These are phyloP conservation scores for Coregonus sp. DNA, from an alignment of 2,797 vertebrate species.

Conservation along the genomic window DNA sequence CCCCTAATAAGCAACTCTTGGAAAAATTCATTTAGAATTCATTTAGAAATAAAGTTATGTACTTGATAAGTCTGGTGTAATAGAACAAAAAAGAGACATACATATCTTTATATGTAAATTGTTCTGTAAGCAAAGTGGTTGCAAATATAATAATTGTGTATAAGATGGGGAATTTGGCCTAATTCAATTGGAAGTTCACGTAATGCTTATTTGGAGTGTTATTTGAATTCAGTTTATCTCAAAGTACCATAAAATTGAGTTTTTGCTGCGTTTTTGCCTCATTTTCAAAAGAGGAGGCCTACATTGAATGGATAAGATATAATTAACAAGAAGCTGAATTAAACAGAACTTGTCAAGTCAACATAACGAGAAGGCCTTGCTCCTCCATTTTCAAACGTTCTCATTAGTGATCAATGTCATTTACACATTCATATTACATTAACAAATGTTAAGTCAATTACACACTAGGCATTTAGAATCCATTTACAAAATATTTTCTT, in stretches of 20 bases:
- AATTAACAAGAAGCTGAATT: slow-evolving; percentile 59
- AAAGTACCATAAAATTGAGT: slow-evolving; percentile 70
- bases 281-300: slow-evolving; percentile 1
- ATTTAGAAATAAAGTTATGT: background rate
- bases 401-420: slow-evolving; percentile 59
- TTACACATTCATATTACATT: slow-evolving; percentile 14
- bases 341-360: slow-evolving; percentile 65
- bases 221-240: slow-evolving; percentile 71
- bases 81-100: background rate
- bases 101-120: slow-evolving; percentile 48
- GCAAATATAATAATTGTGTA: slow-evolving; percentile 61
- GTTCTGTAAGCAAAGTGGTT: slow-evolving; percentile 68
- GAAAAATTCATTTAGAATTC: background rate
- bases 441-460: slow-evolving; percentile 28
- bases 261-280: slow-evolving; percentile 61
- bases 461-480: slow-evolving; percentile 25
- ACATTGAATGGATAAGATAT: slow-evolving; percentile 62
- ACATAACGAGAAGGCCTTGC: slow-evolving; percentile 59
- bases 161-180: slow-evolving; percentile 57
- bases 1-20: background rate
- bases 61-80: background rate
- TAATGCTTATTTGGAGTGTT: slow-evolving; percentile 69
- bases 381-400: slow-evolving; percentile 57
- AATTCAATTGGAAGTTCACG: slow-evolving; percentile 74
- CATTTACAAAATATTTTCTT: background rate